Base-by-base conservation (phyloP, 2,113 vertebrate species). In the Corythornis vintsioides region DNA sequence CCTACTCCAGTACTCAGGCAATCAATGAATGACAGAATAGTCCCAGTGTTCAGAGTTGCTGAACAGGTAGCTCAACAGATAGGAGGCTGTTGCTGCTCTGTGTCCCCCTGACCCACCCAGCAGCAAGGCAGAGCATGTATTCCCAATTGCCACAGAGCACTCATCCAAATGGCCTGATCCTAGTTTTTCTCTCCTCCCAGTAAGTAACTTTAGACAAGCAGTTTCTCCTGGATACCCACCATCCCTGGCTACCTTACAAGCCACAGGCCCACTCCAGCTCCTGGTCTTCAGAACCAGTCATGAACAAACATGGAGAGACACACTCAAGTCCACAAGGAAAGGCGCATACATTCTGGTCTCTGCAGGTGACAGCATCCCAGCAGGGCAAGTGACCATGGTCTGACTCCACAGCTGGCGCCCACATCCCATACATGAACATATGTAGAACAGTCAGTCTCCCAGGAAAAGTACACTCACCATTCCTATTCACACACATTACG, bases 341-440 rank as follows among this genome's bases (percentile, higher is more conserved):
- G 18, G 9, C 19, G 17, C 17, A 55, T 4, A 20, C 15, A 13
- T 4, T 10, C 5, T 24, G 21, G 22, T 14, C 13, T 60, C 55
- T 15, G 22, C 29, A 35, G 5, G 3, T 28, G 26, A 15, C 22
- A 63, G 47, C 33, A 71, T 55, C 48, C 29, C 31, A 42, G 38
- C 1, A 2, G 0, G 8, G 16, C 11, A 47, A 22, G 43, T 52
- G 65, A n/a, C 13, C 9, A 5, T 8, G 14, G 11, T 48, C 48
- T 72, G 45, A 43, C 10, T 61, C 21, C n/a, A 31, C n/a, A 73
- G 29, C n/a, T 15, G 5, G 20, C 6, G 33, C 15, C 72, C 43
- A 69, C 31, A 76, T 12, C 19, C 18, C 9, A 33, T 6, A 5
- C 13, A 11, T 6, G 7, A 9, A 64, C 4, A 38, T 2, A 28